phyloP scores from a whole-genome alignment of 2,113 vertebrate genomes.

The Empidonax alnorum region DNA sequence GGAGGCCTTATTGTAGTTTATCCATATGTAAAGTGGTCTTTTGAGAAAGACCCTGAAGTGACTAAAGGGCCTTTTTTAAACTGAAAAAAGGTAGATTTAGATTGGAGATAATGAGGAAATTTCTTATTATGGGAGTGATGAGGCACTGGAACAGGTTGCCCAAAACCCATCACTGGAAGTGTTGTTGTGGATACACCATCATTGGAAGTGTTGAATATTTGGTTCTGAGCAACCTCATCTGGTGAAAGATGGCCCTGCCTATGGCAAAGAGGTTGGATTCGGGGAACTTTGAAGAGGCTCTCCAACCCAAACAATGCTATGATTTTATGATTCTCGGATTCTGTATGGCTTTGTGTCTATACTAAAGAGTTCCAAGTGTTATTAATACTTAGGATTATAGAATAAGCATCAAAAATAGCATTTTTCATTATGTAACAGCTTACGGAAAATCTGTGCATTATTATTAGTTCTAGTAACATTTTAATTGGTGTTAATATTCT shows the following conservation, averaged over 20 bases:
- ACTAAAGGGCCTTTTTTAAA: background rate
- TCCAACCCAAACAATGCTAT: background rate
- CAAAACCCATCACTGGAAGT: background rate
- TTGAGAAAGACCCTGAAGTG: background rate
- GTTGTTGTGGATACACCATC: background rate
- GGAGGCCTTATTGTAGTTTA: background rate
- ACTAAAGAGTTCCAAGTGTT: background rate
- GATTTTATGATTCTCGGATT: background rate
- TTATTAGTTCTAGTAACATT: background rate
- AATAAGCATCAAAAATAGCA: background rate
- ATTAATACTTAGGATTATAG: background rate
- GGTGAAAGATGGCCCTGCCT: background rate
- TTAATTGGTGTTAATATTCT: background rate
- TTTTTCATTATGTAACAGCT: background rate
- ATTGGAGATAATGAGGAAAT: background rate
- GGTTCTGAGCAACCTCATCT: background rate
- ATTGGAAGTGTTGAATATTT: background rate
- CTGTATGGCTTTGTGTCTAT: background rate
- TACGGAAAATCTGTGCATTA: background rate
- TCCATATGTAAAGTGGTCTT: background rate
- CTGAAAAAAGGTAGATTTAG: background rate
- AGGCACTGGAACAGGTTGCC: background rate
- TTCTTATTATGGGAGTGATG: background rate
- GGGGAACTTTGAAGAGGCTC: background rate
- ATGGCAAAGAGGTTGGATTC: background rate